Percentiles rank a stretch among this genome's conserved stretches.
phyloP scores from a whole-genome alignment of 2,113 vertebrate genomes.

The Ophiodon elongatus region DNA sequence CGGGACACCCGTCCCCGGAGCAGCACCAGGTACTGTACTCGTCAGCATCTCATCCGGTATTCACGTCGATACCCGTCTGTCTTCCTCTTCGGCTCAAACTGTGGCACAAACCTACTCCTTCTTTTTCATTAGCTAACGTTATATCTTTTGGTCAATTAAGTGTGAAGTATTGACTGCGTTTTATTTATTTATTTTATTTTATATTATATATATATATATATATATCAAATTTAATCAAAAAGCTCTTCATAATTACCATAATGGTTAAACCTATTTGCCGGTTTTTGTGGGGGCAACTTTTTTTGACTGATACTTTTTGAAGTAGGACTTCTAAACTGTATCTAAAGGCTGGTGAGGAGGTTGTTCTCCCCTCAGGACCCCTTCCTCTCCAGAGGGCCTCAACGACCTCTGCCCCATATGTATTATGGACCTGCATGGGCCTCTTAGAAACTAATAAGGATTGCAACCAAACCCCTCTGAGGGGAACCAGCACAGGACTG shows the following conservation, averaged over 20 bases:
- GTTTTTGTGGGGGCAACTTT: neutral
- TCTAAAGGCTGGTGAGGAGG: neutral
- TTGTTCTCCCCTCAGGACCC: neutral
- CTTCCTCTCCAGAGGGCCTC: neutral
- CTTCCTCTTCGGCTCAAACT: neutral
- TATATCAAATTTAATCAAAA: too few species aligned
- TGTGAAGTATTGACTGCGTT: neutral
- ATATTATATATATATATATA: too few species aligned
- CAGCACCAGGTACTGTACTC: constrained; percentile 48
- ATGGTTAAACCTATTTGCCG: neutral
- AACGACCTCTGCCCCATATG: neutral
- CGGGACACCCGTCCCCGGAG: neutral
- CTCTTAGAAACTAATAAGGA: too few species aligned
- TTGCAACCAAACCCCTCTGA: too few species aligned
- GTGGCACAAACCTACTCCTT: neutral
- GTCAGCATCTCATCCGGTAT: too few species aligned
- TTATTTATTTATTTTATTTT: too few species aligned
- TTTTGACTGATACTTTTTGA: neutral
- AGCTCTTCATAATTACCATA: neutral
- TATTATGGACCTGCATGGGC: neutral
- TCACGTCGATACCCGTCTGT: too few species aligned
- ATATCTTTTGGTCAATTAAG: neutral
- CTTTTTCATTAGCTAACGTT: too few species aligned
- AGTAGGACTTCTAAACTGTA: neutral
- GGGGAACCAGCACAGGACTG: too few species aligned